Evolutionary conservation across 2,888 invertebrate genomes (phyloP).

Genomic region (Lasioglossum morio): DNA sequence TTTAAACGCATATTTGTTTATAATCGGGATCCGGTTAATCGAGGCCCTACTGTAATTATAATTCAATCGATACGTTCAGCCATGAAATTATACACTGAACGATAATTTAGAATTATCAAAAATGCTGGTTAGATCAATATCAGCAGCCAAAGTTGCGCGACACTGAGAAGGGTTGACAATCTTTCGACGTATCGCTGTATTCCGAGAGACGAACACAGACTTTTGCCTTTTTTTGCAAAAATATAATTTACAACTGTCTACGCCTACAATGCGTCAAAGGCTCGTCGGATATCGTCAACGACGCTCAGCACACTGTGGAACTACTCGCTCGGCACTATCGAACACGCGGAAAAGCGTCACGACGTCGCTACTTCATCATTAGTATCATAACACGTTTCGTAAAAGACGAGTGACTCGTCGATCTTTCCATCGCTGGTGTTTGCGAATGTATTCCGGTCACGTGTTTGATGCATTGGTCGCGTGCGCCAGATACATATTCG

Average conservation of each 20-base stretch:
- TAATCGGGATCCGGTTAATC: no score
- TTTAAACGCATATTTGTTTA: no score
- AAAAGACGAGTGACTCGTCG: not conserved
- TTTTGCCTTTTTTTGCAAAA: not conserved
- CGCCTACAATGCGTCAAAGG: not conserved
- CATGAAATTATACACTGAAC: not conserved
- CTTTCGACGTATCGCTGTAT: not conserved
- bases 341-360: conserved; percentile 14
- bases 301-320: not conserved
- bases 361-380: not conserved
- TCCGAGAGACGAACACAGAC: not conserved
- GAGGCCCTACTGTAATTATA: not conserved
- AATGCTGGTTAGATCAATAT: not conserved
- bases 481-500: not conserved
- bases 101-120: not conserved
- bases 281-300: not conserved
- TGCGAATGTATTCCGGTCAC: not conserved
- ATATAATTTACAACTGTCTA: not conserved
- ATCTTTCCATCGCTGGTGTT: not conserved
- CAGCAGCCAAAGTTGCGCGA: not conserved
- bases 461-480: not conserved
- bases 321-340: not conserved
- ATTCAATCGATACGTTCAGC: not conserved
- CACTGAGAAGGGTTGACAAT: not conserved
- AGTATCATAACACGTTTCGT: not conserved